Conservation (phyloP, 2,797 vertebrate species). For the Melopsittacus undulatus region DNA sequence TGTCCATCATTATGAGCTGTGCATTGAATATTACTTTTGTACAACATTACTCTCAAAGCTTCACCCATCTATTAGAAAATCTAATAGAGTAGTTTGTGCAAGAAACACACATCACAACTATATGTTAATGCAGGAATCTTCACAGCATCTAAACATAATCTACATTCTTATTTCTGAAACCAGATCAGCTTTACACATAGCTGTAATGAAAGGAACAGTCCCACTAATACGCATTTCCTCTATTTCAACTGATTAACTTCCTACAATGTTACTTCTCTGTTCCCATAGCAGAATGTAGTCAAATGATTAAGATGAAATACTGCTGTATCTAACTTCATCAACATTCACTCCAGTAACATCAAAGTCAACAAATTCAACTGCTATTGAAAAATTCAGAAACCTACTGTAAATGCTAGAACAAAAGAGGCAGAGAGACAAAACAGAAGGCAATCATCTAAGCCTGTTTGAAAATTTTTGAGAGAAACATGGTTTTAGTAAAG, state of each 20-base stretch:
- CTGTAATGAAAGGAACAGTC: neutral
- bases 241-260: neutral
- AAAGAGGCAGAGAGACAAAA: neutral
- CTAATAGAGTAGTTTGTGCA: neutral
- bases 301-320: neutral
- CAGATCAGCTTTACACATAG: neutral
- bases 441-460: neutral
- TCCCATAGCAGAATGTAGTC: neutral
- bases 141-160: neutral
- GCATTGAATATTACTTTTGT: neutral
- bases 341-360: neutral
- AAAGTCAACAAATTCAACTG: neutral
- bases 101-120: neutral
- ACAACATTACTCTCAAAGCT: neutral
- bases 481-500: neutral
- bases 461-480: neutral
- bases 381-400: neutral
- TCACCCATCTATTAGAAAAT: neutral
- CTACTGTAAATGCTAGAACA: neutral
- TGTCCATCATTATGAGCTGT: neutral
- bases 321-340: neutral
- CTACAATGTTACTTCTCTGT: neutral
- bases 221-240: neutral
- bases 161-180: neutral
- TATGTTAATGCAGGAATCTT: neutral